phyloP scores from a whole-genome alignment of 2,888 invertebrate species.

The Plebejus argus region DNA sequence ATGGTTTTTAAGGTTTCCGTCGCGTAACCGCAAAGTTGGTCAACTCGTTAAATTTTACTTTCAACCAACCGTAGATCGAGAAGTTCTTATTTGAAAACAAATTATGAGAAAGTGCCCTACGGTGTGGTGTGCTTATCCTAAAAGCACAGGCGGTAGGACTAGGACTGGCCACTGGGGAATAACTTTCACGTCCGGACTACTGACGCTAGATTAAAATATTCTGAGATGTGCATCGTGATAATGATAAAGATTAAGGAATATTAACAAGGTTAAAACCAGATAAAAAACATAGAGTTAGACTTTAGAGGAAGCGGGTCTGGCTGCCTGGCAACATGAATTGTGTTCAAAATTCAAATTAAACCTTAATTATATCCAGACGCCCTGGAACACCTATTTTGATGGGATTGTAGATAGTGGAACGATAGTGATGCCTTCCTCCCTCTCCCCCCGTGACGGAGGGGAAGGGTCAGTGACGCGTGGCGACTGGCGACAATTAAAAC shows the following conservation, averaged over 20 bases:
- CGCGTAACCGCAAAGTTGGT: neutral
- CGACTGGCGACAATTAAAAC: conserved; percentile 80
- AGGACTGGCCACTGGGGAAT: neutral
- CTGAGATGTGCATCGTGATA: too few species aligned
- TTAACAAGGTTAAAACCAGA: too few species aligned
- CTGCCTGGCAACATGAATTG: neutral
- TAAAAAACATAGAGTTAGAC: too few species aligned
- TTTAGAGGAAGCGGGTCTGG: too few species aligned
- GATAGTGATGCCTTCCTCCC: neutral
- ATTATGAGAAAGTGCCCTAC: neutral
- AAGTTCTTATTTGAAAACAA: neutral
- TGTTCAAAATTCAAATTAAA: neutral
- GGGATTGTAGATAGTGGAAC: neutral
- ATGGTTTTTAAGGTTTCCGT: conserved; percentile 11
- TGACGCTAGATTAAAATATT: neutral
- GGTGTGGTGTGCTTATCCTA: neutral
- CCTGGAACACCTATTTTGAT: neutral
- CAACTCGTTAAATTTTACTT: neutral
- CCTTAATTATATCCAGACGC: neutral
- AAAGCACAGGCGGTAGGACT: neutral
- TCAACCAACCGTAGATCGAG: neutral
- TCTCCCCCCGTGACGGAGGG: conserved; percentile 34
- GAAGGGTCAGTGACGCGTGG: conserved; percentile 74
- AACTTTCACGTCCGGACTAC: neutral
- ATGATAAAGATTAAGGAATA: too few species aligned